Conservation (phyloP, 2,113 vertebrate species). For the Lepidothrix coronata region DNA sequence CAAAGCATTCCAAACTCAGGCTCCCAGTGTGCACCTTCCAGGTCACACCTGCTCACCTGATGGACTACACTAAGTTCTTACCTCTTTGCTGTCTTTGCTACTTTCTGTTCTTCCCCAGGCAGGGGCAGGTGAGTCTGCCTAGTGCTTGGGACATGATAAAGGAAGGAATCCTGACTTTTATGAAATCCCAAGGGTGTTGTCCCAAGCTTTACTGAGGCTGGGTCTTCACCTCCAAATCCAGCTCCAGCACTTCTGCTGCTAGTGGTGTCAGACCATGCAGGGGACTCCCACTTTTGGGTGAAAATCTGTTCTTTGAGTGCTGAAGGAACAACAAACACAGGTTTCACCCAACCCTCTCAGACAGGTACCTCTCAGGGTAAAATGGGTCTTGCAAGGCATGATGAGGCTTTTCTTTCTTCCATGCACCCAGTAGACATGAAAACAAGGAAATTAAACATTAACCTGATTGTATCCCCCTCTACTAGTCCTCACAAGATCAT, state of each 20-base stretch:
- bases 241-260: not conserved
- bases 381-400: not conserved
- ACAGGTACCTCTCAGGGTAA: not conserved
- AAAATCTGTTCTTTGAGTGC: not conserved
- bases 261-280: not conserved
- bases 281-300: not conserved
- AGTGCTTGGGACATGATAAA: not conserved
- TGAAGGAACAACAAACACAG: not conserved
- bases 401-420: not conserved
- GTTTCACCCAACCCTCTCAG: not conserved
- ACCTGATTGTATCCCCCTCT: not conserved
- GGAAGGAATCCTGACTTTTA: not conserved
- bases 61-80: accelerated
- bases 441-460: not conserved
- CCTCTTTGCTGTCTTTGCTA: not conserved
- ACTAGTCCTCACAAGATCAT: not conserved
- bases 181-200: not conserved
- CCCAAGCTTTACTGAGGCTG: not conserved
- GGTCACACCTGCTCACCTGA: not conserved
- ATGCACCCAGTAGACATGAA: accelerated
- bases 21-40: not conserved
- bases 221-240: not conserved
- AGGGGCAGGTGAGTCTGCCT: not conserved
- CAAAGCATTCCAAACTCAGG: not conserved
- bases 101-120: not conserved